Evolutionary conservation across 2,113 vertebrate species (phyloP).

Genomic region (Neolamprologus sp.): DNA sequence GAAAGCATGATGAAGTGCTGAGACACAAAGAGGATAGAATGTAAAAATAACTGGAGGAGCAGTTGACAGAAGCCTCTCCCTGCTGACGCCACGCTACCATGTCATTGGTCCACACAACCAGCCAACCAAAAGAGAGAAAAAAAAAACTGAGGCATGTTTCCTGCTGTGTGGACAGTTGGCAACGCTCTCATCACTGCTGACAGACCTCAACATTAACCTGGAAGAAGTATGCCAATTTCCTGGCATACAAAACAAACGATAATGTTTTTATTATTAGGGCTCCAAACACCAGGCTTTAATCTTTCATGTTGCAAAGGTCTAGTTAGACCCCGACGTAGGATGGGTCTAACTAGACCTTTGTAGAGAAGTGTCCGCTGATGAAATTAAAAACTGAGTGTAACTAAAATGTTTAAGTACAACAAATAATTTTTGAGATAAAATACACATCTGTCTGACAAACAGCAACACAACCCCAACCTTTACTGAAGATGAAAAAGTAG

Average conservation of each 20-base stretch:
- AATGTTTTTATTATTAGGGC: background rate
- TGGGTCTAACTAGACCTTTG: background rate
- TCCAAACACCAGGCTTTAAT: background rate
- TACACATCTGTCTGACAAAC: background rate
- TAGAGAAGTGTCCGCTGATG: background rate
- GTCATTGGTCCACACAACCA: conserved; percentile 3
- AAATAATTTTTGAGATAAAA: background rate
- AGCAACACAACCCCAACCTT: background rate
- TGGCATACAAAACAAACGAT: background rate
- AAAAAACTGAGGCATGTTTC: background rate
- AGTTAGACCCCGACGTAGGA: background rate
- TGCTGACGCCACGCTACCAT: background rate
- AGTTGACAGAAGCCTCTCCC: conserved; percentile 15
- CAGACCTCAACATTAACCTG: background rate
- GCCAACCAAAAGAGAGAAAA: background rate
- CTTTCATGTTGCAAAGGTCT: background rate
- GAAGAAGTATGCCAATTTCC: background rate
- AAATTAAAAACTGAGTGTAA: background rate
- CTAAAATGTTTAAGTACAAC: background rate
- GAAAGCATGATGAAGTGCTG: conserved; percentile 61
- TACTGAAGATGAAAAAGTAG: background rate
- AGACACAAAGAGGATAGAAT: conserved; percentile 51
- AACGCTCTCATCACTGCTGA: background rate
- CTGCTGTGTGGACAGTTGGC: background rate
- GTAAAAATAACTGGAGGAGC: conserved; percentile 51